A percentile compares a stretch with the other conserved stretches of the same genome.
These are phyloP conservation scores for Trichonephila clavata DNA, from an alignment of 1,140 invertebrate genomes.

Conservation along the genomic window DNA sequence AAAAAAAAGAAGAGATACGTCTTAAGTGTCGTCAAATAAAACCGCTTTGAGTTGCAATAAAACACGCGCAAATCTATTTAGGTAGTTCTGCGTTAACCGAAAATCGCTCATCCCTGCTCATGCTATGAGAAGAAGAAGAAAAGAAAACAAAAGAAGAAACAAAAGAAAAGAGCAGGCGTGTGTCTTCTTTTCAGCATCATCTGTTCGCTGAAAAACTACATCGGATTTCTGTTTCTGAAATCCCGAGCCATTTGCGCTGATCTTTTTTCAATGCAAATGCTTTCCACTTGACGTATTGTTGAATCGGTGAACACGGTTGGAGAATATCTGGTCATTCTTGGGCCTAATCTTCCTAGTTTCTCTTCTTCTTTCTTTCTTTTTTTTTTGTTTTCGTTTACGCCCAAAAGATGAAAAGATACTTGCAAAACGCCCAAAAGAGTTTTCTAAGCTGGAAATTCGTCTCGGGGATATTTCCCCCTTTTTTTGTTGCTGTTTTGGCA, in stretches of 20 bases:
- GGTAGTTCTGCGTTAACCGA: slow-evolving; percentile 57
- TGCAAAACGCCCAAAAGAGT: slow-evolving; percentile 70
- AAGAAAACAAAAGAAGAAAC: not conserved
- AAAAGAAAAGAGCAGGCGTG: not conserved
- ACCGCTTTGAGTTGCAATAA: slow-evolving; percentile 61
- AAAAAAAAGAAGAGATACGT: not conserved
- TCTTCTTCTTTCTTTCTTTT: not conserved
- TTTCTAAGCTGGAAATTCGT: slow-evolving; percentile 50
- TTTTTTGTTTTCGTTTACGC: slow-evolving; percentile 30
- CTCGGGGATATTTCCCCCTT: not conserved
- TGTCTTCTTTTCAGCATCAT: slow-evolving; percentile 63
- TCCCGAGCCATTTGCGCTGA: slow-evolving; percentile 68
- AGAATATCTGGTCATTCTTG: slow-evolving; percentile 70
- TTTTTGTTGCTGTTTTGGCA: not conserved
- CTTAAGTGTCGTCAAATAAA: slow-evolving; percentile 52
- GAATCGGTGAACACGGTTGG: slow-evolving; percentile 73
- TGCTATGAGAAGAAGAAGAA: not conserved
- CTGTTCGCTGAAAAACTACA: slow-evolving; percentile 67
- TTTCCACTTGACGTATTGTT: slow-evolving; percentile 70
- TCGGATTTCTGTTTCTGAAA: slow-evolving; percentile 69
- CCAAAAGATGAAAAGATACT: slow-evolving; percentile 64
- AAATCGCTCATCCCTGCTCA: slow-evolving; percentile 38
- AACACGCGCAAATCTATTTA: slow-evolving; percentile 61
- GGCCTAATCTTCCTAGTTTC: slow-evolving; percentile 70
- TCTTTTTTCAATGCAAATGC: slow-evolving; percentile 77